Evolutionary conservation across 1,140 invertebrate species (phyloP), one percentile per base, ranked within the genome.

Genomic region (Cydia strobilella): DNA sequence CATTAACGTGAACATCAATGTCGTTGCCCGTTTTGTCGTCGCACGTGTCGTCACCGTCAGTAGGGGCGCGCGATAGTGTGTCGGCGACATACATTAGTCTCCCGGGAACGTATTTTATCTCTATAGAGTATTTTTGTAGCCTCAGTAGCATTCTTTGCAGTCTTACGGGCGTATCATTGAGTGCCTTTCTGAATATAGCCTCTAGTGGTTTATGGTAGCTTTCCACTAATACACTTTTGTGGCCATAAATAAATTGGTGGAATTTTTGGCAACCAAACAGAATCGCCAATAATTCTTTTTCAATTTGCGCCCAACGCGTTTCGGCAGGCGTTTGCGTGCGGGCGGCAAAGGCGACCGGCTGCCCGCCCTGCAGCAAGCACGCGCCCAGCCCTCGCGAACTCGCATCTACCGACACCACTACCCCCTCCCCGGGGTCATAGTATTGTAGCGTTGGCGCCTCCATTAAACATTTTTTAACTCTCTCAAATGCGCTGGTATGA

Each of bases 151-250:
- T 75, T 12, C 77, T 63, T 66, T 84, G 85, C 10, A 91, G 72
- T 77, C 85, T 80, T 63, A 77, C 75, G 9, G 87, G 80, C 7
- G 88, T 86, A 72, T 83, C 82, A 51, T 82, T 71, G 54, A 94
- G 74, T 45, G 82, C 72, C 81, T 93, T 93, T 65, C 84, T 83
- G 75, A 91, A 88, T 7, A 93, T 87, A 2, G 78, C 54, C 27
- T 87, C 83, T 31, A 93, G 65, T n/a, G 91, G 90, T 75, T 91
- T 91, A 74, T 94, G 92, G 77, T 93, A 92, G 2, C 85, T 93
- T 79, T 93, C 83, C 0, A 90, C 83, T 12, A 85, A 71, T n/a
- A 80, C 69, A 3, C 73, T 74, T 13, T 39, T 12, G 18, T 75
- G 72, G 0, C 80, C 78, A 74, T 79, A 79, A 13, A 80, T 45